These are phyloP conservation scores for Drosophila yooni DNA, from an alignment of 2,888 invertebrate species.

Conservation along the genomic window DNA sequence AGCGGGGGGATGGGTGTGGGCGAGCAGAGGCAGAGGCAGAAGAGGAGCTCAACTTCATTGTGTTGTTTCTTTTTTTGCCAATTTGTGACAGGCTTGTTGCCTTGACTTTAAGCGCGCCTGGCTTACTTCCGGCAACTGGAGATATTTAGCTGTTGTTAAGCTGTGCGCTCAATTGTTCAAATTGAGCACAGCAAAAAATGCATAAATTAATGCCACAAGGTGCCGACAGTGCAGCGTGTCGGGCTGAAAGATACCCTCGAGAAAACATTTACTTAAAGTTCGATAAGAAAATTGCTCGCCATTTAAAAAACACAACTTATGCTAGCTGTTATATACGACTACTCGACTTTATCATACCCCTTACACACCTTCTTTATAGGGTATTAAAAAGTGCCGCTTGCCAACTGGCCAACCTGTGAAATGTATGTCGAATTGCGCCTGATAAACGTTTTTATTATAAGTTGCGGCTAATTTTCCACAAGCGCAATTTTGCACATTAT, in stretches of 20 bases:
- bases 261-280: not conserved
- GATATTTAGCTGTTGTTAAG: slow-evolving; percentile 41
- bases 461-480: slow-evolving; percentile 49
- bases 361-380: not conserved
- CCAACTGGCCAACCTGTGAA: slow-evolving; percentile 43
- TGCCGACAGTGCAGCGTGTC: not conserved
- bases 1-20: not conserved
- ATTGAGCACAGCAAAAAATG: slow-evolving; percentile 38
- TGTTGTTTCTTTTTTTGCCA: slow-evolving; percentile 11
- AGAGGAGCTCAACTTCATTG: not conserved
- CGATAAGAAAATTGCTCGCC: not conserved
- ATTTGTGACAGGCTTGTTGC: slow-evolving; percentile 39
- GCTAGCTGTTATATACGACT: no score
- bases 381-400: slow-evolving; percentile 26
- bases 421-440: slow-evolving; percentile 67
- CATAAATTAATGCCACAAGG: slow-evolving; percentile 39
- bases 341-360: not conserved
- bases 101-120: slow-evolving; percentile 45
- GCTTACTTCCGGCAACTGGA: slow-evolving; percentile 52
- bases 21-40: not conserved
- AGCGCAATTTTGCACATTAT: slow-evolving; percentile 54
- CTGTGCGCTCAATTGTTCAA: slow-evolving; percentile 54
- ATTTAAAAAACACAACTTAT: not conserved
- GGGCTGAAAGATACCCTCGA: slow-evolving; percentile 15
- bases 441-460: slow-evolving; percentile 73